These are phyloP conservation scores for Pseudomugil tenellus DNA, from an alignment of 2,797 vertebrate species.

Conservation along the genomic window DNA sequence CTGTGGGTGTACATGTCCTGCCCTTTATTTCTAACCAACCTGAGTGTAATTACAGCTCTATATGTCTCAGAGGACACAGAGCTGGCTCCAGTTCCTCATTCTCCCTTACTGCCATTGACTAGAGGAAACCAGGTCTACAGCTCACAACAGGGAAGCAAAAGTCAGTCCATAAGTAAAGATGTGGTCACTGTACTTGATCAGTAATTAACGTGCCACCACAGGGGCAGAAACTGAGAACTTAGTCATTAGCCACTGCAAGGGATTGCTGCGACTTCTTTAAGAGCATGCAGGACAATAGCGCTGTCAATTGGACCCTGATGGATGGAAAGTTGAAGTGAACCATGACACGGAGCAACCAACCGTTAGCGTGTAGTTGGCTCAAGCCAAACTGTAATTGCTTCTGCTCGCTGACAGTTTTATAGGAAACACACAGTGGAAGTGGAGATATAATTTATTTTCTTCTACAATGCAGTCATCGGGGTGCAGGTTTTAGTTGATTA, in stretches of 20 bases:
- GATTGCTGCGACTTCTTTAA: constrained; percentile 27
- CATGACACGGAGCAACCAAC: constrained; percentile 41
- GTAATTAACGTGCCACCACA: constrained; percentile 4
- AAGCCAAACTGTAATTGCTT: constrained; percentile 66
- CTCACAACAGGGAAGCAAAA: constrained; percentile 24
- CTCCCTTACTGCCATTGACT: constrained; percentile 36
- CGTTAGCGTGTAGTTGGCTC: constrained; percentile 29
- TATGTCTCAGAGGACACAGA: constrained; percentile 44
- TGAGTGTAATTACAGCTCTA: constrained; percentile 60
- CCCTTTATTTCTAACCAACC: constrained; percentile 43
- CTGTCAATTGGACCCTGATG: constrained; percentile 39
- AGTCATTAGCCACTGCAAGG: constrained; percentile 26
- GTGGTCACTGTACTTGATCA: constrained; percentile 33
- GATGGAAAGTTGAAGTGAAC: constrained; percentile 54
- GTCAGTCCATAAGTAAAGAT: constrained; percentile 19
- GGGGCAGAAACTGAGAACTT: constrained; percentile 21
- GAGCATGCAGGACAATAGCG: constrained; percentile 8
- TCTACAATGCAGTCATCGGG: constrained; percentile 43
- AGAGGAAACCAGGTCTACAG: constrained; percentile 32
- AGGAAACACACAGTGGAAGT: constrained; percentile 56
- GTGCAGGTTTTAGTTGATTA: constrained; percentile 52
- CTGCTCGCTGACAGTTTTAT: constrained; percentile 66
- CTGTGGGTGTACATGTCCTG: constrained; percentile 34
- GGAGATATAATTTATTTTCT: constrained; percentile 50
- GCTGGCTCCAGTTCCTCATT: constrained; percentile 25